Percentiles rank a stretch among this genome's conserved stretches.
phyloP scores from a whole-genome alignment of 2,113 vertebrate species.

The Hyla sarda region DNA sequence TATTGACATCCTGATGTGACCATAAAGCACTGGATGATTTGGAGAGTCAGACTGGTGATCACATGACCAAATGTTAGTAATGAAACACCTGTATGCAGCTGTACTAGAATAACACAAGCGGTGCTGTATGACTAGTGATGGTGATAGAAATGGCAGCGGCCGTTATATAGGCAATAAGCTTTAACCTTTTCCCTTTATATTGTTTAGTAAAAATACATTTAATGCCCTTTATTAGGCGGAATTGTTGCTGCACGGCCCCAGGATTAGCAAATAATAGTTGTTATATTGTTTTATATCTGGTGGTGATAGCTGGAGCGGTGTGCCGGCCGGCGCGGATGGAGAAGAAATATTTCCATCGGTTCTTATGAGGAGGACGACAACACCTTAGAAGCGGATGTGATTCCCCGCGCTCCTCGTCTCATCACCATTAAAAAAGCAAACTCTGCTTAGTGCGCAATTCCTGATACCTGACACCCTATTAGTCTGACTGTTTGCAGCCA shows the following conservation, averaged over 20 bases:
- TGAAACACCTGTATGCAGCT: no score
- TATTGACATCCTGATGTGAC: no score
- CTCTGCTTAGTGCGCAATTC: background rate
- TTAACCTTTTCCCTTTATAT: no score
- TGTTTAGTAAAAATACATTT: background rate
- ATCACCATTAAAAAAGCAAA: background rate
- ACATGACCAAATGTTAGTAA: no score
- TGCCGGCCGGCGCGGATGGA: background rate
- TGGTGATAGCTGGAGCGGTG: background rate
- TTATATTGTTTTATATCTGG: background rate
- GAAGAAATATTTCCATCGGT: constrained; percentile 21
- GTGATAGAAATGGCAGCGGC: no score
- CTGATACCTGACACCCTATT: background rate
- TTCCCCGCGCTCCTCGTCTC: background rate
- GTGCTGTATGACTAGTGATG: no score
- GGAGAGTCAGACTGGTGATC: no score
- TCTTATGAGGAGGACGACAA: constrained; percentile 28
- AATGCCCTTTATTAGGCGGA: no score
- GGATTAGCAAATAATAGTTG: constrained; percentile 28
- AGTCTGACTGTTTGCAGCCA: background rate
- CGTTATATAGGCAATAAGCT: no score
- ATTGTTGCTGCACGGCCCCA: background rate
- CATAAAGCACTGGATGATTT: no score
- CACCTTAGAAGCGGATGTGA: constrained; percentile 4
- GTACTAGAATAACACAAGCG: no score